Evolutionary conservation across 2,888 invertebrate species (phyloP), one percentile per base, ranked within the genome.

Genomic region (Embidobia sp.): DNA sequence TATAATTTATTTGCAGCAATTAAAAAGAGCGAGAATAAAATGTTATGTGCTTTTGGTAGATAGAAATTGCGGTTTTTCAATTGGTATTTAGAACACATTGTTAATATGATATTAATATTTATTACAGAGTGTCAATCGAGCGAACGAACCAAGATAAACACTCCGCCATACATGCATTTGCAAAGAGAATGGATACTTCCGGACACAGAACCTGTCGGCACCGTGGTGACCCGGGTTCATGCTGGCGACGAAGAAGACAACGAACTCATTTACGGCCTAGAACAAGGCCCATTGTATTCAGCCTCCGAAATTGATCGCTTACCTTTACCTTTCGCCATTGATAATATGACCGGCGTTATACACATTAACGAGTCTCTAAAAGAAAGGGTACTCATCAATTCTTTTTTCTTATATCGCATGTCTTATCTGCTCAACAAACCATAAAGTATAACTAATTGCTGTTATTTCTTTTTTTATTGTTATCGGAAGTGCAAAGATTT

Each of bases 341-440:
- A 97, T 88, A 92, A 93, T 29, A 90, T 90, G 2, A 94, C 94
- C 0, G 97, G 97, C 22, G 93, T 93, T 3, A 94, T 97, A 53
- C 94, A 93, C 82, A 92, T 96, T 48, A 96, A 96, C 84, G 94
- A 96, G 85, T 94, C 95, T 0, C 91, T 97, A 26, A 89, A 90
- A 82, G 95, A 94, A 85, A 92, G 94, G 91, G 96, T 96, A 91
- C 22, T 6, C 22, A 22, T 22, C 4, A 27, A 16, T 16, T 15
- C 22, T 10, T 49, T 53, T 53, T 3, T 33, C 10, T 53, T 22
- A 3, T 6, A 37, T 35, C 27, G 11, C 35, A n/a, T 10, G 16
- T 37, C 37, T 48, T 61, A 48, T 61, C 61, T 44, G 57, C 10
- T 42, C 49, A 40, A 29, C 27, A 40, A 40, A 49, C 49, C 49